Conservation (phyloP, 1,140 invertebrate species). For the Sinonovacula constricta region DNA sequence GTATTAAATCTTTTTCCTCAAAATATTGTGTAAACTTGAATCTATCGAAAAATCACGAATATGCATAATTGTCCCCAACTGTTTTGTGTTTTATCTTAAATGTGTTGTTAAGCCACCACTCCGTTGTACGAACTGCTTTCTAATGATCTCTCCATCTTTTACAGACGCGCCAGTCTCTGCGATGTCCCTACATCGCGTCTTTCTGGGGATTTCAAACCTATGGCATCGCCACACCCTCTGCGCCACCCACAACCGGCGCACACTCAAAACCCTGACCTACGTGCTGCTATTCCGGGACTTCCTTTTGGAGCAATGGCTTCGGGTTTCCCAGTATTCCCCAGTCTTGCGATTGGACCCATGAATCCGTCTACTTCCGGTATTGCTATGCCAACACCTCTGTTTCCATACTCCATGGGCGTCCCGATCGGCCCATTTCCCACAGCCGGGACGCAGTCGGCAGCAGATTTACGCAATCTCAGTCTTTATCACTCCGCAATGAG, state of each 20-base stretch:
- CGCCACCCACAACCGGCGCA: constrained; percentile 50
- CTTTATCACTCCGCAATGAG: constrained; percentile 54
- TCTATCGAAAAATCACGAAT: neutral
- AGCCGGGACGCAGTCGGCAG: constrained; percentile 30
- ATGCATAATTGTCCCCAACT: neutral
- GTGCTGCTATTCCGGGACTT: constrained; percentile 8
- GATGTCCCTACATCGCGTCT: constrained; percentile 18
- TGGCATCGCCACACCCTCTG: constrained; percentile 17
- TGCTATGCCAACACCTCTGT: constrained; percentile 50
- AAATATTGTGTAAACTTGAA: neutral
- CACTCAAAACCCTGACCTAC: neutral
- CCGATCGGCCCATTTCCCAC: constrained; percentile 40
- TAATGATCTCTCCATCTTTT: constrained; percentile 27
- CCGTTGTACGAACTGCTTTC: neutral
- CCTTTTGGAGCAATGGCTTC: constrained; percentile 9
- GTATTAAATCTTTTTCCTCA: neutral
- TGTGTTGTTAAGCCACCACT: constrained; percentile 9
- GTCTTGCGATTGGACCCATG: constrained; percentile 26
- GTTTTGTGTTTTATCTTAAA: neutral
- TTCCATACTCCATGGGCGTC: constrained; percentile 65
- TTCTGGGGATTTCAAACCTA: constrained; percentile 33
- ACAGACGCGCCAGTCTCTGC: constrained; percentile 33
- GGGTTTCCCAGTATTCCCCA: constrained; percentile 37
- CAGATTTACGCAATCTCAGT: constrained; percentile 58
- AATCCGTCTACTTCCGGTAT: constrained; percentile 8